These are phyloP conservation scores for Petromus typicus DNA, from an alignment of 2,113 vertebrate genomes.

Conservation along the genomic window DNA sequence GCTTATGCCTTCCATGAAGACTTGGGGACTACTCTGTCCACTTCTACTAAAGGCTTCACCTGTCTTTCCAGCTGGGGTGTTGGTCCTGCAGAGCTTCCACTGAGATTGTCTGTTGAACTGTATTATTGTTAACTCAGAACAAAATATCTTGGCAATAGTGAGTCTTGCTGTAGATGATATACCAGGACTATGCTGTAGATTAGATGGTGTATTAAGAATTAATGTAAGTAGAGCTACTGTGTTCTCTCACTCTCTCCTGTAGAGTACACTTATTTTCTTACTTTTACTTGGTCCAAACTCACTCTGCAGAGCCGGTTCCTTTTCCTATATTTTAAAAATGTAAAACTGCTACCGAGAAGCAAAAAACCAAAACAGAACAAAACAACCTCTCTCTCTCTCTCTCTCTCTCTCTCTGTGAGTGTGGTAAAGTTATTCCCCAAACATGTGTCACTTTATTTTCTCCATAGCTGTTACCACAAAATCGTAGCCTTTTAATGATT, in stretches of 20 bases:
- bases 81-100: background rate
- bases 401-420: too few relatives aligned
- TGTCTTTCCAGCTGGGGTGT: background rate
- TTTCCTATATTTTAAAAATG: background rate
- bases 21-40: background rate
- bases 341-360: background rate
- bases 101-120: background rate
- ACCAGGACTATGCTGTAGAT: background rate
- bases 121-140: background rate
- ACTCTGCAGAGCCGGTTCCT: background rate
- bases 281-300: background rate
- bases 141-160: background rate
- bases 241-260: background rate
- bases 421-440: background rate
- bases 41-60: background rate
- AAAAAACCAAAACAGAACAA: too few relatives aligned
- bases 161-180: background rate
- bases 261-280: background rate
- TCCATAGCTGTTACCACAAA: background rate
- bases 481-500: background rate
- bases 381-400: too few relatives aligned
- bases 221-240: background rate
- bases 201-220: background rate
- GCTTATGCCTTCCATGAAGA: background rate
- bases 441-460: background rate